Percentiles rank a stretch among this genome's conserved stretches.
phyloP scores from a whole-genome alignment of 2,113 vertebrate species.

The Chaetodon auriga region DNA sequence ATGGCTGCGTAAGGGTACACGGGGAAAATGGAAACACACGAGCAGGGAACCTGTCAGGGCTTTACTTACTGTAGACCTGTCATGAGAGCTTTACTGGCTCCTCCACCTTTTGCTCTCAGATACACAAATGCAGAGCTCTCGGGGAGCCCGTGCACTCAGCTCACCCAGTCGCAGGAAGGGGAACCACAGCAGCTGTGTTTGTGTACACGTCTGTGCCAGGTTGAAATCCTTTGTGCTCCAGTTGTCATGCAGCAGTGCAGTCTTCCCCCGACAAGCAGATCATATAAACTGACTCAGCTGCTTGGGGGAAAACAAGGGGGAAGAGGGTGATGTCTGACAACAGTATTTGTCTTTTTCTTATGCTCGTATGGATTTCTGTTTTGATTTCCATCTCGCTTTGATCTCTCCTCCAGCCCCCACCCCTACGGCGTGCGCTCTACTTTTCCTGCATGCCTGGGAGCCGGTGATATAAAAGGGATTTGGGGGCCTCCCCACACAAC shows the following conservation, averaged over 20 bases:
- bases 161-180: slow-evolving; percentile 26
- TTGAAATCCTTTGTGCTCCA: slow-evolving; percentile 62
- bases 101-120: slow-evolving; percentile 18
- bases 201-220: slow-evolving; percentile 53
- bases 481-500: slow-evolving; percentile 61
- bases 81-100: slow-evolving; percentile 32
- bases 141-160: slow-evolving; percentile 1
- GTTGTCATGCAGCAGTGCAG: slow-evolving; percentile 52
- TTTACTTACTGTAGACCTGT: slow-evolving; percentile 62
- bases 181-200: slow-evolving; percentile 60
- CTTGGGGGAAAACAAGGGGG: neutral
- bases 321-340: slow-evolving; percentile 36
- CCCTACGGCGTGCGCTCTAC: slow-evolving; percentile 48
- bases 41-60: slow-evolving; percentile 48
- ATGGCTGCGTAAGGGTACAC: slow-evolving; percentile 4
- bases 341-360: slow-evolving; percentile 49
- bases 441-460: slow-evolving; percentile 57
- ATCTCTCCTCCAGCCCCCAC: slow-evolving; percentile 38
- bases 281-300: slow-evolving; percentile 66
- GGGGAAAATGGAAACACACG: slow-evolving; percentile 27
- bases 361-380: slow-evolving; percentile 55
- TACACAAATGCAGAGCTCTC: slow-evolving; percentile 32
- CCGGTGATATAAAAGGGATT: slow-evolving; percentile 66
- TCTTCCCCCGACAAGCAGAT: slow-evolving; percentile 50
- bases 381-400: slow-evolving; percentile 67